Evolutionary conservation across 2,113 vertebrate species (phyloP).

Genomic region (Coreoperca whiteheadi): DNA sequence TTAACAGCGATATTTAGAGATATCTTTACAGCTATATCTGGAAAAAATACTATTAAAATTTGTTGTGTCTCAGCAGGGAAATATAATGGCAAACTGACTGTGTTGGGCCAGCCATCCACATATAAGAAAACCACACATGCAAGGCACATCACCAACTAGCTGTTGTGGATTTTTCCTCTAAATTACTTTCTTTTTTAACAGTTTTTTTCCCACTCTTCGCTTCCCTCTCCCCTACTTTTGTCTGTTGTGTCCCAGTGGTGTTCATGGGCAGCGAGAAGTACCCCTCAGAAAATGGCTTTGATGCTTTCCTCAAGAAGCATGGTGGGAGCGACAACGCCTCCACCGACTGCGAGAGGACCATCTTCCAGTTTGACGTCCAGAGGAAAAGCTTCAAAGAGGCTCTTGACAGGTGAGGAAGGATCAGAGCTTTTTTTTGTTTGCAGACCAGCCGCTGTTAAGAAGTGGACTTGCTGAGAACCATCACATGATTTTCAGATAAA

Average conservation of each 20-base stretch:
- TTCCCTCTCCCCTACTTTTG: background rate
- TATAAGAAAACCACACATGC: conserved; percentile 33
- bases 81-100: conserved; percentile 19
- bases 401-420: conserved; percentile 89
- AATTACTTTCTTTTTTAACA: background rate
- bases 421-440: conserved; percentile 22
- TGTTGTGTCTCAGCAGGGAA: conserved; percentile 5
- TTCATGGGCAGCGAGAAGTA: conserved; percentile 99
- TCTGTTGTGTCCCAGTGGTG: conserved; percentile 87
- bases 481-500: conserved; percentile 31
- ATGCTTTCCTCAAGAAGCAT: conserved; percentile 96
- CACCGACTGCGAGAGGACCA: conserved; percentile 95
- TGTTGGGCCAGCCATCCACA: conserved; percentile 25
- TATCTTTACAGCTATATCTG: background rate
- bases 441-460: conserved; percentile 10
- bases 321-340: conserved; percentile 98
- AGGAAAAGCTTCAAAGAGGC: conserved; percentile 96
- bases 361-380: conserved; percentile 98
- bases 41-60: conserved; percentile 19
- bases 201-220: background rate
- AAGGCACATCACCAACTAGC: background rate
- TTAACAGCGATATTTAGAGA: conserved; percentile 47
- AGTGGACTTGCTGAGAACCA: conserved; percentile 5
- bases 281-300: conserved; percentile 97
- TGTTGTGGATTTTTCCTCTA: background rate